phyloP scores from a whole-genome alignment of 2,888 invertebrate species.

The Cheiracanthium punctorium region DNA sequence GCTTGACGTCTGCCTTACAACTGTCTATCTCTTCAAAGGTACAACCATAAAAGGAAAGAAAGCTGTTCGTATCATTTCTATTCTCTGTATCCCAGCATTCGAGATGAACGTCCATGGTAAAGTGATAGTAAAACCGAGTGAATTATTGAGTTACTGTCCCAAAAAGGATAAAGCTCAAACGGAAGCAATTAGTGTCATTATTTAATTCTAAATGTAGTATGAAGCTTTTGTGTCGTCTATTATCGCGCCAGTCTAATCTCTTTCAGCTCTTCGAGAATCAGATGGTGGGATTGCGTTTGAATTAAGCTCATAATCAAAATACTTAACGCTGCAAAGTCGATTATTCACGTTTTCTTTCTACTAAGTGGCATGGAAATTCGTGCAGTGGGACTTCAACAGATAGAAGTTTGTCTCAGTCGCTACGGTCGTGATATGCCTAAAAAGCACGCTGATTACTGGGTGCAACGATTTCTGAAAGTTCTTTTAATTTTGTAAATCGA shows the following conservation, averaged over 20 bases:
- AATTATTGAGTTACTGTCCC: background rate
- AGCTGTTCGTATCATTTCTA: too few species aligned
- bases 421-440: too few species aligned
- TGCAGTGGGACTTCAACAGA: too few species aligned
- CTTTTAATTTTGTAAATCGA: too few species aligned
- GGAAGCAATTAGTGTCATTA: conserved; percentile 41
- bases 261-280: background rate
- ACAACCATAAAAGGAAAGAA: background rate
- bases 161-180: conserved; percentile 24
- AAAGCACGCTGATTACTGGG: too few species aligned
- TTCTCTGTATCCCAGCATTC: background rate
- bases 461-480: too few species aligned
- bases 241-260: background rate
- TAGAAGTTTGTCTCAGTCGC: too few species aligned
- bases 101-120: background rate
- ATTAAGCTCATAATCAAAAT: too few species aligned
- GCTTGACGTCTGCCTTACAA: background rate
- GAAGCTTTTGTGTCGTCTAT: background rate
- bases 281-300: background rate
- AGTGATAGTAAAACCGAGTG: background rate
- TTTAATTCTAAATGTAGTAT: conserved; percentile 9
- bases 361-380: too few species aligned
- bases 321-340: too few species aligned
- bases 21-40: background rate
- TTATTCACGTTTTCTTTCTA: too few species aligned